These are phyloP conservation scores for Ectropis grisescens DNA, from an alignment of 1,140 invertebrate genomes.

Conservation along the genomic window DNA sequence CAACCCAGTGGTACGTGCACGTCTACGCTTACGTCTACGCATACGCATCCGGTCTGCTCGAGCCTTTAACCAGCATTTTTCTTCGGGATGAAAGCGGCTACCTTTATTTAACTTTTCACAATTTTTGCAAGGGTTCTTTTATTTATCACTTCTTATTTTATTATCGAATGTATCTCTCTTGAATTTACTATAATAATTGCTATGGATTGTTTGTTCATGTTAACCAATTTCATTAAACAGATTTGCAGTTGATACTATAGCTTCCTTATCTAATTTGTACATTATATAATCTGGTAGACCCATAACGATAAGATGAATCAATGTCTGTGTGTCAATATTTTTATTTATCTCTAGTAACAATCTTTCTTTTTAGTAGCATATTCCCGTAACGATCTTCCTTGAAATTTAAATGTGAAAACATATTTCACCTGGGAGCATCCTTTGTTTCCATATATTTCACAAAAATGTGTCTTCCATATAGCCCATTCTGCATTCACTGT, in stretches of 20 bases:
- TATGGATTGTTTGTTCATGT: constrained; percentile 12
- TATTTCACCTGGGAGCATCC: constrained; percentile 29
- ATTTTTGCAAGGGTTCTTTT: constrained; percentile 18
- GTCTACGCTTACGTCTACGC: no score
- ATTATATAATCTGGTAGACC: constrained; percentile 18
- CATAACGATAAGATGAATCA: constrained; percentile 16
- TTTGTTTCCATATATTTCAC: constrained; percentile 30
- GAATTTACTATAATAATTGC: constrained; percentile 5
- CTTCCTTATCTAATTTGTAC: constrained; percentile 16
- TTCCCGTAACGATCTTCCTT: constrained; percentile 27
- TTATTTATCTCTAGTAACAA: constrained; percentile 19
- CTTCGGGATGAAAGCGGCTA: constrained; percentile 22
- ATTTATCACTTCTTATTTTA: constrained; percentile 15
- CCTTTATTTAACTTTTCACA: constrained; percentile 35
- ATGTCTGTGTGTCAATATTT: constrained; percentile 14
- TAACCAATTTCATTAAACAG: constrained; percentile 21
- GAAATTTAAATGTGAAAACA: constrained; percentile 26
- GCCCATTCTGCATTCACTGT: constrained; percentile 26
- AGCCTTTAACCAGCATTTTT: constrained; percentile 25
- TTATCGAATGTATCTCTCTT: constrained; percentile 10
- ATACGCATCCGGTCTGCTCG: no score
- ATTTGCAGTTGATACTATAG: constrained; percentile 9
- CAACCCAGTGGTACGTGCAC: no score
- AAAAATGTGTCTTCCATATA: constrained; percentile 30
- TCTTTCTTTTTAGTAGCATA: constrained; percentile 40